phyloP scores from a whole-genome alignment of 2,797 vertebrate genomes.

The Ispidina lecontei region DNA sequence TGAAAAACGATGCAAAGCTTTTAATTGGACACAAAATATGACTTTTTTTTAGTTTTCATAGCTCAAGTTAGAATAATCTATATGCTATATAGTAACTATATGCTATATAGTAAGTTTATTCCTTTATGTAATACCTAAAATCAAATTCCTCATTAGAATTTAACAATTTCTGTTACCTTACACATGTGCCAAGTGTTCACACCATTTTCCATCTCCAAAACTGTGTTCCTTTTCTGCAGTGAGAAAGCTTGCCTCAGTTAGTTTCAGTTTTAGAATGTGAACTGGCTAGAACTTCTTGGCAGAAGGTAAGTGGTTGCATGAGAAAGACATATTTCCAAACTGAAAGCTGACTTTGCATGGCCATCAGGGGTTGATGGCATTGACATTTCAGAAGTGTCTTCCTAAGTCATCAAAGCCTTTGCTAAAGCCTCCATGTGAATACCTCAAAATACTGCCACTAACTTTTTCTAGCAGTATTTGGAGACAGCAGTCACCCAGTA shows the following conservation, averaged over 20 bases:
- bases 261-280: neutral
- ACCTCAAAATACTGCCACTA: neutral
- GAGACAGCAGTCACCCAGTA: neutral
- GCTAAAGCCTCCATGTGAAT: accelerated
- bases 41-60: neutral
- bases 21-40: neutral
- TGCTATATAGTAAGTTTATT: neutral
- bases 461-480: neutral
- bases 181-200: neutral
- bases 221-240: neutral
- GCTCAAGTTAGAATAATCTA: neutral
- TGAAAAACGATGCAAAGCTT: neutral
- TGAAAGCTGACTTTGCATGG: neutral
- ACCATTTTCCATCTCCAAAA: neutral
- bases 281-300: neutral
- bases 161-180: neutral
- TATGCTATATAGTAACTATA: neutral
- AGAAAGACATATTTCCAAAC: neutral
- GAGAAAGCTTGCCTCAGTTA: neutral
- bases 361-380: neutral
- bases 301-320: neutral
- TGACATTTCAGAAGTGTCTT: neutral
- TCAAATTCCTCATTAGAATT: constrained; percentile 13
- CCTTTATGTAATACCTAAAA: neutral
- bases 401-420: neutral